Evolutionary conservation across 2,888 invertebrate genomes (phyloP).

Genomic region (Anaspis maculata): DNA sequence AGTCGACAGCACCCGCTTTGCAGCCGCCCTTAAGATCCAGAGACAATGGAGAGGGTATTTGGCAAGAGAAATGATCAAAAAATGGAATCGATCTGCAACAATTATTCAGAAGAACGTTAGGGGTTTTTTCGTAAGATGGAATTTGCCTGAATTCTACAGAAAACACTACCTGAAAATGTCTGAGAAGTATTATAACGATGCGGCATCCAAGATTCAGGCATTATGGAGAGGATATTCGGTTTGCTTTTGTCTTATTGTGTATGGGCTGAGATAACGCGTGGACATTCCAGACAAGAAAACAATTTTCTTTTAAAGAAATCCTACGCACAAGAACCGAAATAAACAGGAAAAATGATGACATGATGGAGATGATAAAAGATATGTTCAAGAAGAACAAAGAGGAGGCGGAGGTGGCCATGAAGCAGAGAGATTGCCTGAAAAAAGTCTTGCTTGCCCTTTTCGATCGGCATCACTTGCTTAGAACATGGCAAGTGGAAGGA

Average conservation of each 20-base stretch:
- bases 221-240: constrained; percentile 34
- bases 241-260: too few relatives aligned
- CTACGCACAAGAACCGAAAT: constrained; percentile 13
- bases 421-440: constrained; percentile 17
- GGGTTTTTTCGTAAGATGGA: constrained; percentile 29
- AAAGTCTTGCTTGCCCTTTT: constrained; percentile 33
- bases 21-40: constrained; percentile 35
- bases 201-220: constrained; percentile 37
- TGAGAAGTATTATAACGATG: constrained; percentile 21
- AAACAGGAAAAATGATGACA: constrained; percentile 17
- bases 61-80: constrained; percentile 24
- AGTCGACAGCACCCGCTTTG: too few relatives aligned
- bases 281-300: too few relatives aligned
- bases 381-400: constrained; percentile 9
- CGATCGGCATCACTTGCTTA: constrained; percentile 37
- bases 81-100: constrained; percentile 25
- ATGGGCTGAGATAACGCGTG: too few relatives aligned
- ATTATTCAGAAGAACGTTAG: constrained; percentile 33
- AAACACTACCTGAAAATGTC: constrained; percentile 19
- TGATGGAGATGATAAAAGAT: constrained; percentile 12
- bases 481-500: constrained; percentile 30
- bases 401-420: constrained; percentile 13
- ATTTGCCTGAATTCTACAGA: constrained; percentile 21
- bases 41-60: constrained; percentile 29
- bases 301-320: constrained; percentile 19